A percentile compares a stretch with the other conserved stretches of the same genome.
Conservation (phyloP, 2,113 vertebrate species). For the Phycodurus eques region DNA sequence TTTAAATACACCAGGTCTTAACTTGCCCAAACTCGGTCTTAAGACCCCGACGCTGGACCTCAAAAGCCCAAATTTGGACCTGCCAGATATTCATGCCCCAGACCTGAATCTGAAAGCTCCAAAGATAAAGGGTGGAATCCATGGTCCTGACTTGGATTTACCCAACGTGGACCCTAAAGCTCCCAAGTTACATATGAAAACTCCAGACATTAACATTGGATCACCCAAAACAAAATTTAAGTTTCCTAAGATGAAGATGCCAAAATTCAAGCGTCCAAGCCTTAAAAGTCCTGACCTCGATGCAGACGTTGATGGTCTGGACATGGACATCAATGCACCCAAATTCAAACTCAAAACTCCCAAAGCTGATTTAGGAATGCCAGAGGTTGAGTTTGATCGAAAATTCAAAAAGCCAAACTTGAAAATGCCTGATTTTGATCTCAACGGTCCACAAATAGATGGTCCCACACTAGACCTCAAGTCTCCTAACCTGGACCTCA, state of each 20-base stretch:
- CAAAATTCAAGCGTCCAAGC: slow-evolving; percentile 28
- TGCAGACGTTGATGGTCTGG: slow-evolving; percentile 33
- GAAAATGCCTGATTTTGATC: slow-evolving; percentile 38
- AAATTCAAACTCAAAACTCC: slow-evolving; percentile 45
- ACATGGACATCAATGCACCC: slow-evolving; percentile 34
- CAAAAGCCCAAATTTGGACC: slow-evolving; percentile 20
- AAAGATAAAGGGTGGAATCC: slow-evolving; percentile 54
- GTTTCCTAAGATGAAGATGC: slow-evolving; percentile 56
- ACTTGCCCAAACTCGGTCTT: slow-evolving; percentile 48
- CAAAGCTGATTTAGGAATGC: slow-evolving; percentile 39
- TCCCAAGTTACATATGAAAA: slow-evolving; percentile 47
- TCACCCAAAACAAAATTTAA: slow-evolving; percentile 42
- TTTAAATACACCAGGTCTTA: slow-evolving; percentile 8
- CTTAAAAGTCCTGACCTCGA: slow-evolving; percentile 52
- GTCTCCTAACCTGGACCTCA: slow-evolving; percentile 22
- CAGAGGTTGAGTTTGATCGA: slow-evolving; percentile 36
- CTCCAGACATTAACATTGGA: slow-evolving; percentile 46
- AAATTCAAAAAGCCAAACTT: slow-evolving; percentile 50
- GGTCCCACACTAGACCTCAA: slow-evolving; percentile 24
- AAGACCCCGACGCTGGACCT: neutral
- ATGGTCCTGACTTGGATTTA: slow-evolving; percentile 40
- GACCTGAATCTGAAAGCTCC: slow-evolving; percentile 41
- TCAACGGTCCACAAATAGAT: neutral
- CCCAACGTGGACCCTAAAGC: slow-evolving; percentile 39
- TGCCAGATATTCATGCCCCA: slow-evolving; percentile 37